A percentile compares a stretch with the other conserved stretches of the same genome.
Conservation (phyloP, 2,888 invertebrate genomes). For the Tanypteryx hageni region DNA sequence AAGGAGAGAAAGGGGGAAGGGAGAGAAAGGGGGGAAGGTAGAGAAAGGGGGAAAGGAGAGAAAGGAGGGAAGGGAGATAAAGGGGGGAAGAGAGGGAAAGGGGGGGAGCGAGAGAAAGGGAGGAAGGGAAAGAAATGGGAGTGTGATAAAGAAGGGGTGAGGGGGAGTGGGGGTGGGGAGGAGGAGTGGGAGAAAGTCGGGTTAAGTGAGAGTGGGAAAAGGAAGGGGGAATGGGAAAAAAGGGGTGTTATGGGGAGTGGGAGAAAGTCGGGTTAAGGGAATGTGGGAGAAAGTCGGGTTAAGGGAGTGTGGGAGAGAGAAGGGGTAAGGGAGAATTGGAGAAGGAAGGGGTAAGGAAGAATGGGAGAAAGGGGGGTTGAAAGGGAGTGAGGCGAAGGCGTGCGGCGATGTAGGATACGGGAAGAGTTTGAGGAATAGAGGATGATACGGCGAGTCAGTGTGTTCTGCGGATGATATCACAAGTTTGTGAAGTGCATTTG, state of each 20-base stretch:
- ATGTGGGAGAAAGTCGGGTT: slow-evolving; percentile 14
- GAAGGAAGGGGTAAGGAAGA: neutral
- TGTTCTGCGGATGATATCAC: too few species aligned
- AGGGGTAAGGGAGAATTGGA: slow-evolving; percentile 10
- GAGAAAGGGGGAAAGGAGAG: too few species aligned
- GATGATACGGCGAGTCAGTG: too few species aligned
- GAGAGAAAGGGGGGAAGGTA: neutral
- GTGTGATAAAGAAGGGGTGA: too few species aligned
- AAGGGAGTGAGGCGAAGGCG: neutral
- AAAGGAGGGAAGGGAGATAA: too few species aligned
- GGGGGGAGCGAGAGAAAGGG: too few species aligned
- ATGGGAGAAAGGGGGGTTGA: neutral
- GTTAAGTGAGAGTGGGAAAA: neutral
- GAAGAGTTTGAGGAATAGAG: too few species aligned
- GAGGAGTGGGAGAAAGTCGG: neutral
- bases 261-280: neutral
- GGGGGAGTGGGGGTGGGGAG: neutral
- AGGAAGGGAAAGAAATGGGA: too few species aligned
- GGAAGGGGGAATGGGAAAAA: neutral
- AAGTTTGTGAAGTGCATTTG: too few species aligned
- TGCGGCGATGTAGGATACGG: too few species aligned
- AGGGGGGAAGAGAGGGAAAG: neutral
- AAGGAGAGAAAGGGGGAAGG: neutral
- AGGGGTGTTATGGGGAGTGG: neutral
- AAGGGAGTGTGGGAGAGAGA: neutral